Evolutionary conservation across 2,888 invertebrate genomes (phyloP), one percentile per base, ranked within the genome.

Genomic region (Gandaritis pyraliata): DNA sequence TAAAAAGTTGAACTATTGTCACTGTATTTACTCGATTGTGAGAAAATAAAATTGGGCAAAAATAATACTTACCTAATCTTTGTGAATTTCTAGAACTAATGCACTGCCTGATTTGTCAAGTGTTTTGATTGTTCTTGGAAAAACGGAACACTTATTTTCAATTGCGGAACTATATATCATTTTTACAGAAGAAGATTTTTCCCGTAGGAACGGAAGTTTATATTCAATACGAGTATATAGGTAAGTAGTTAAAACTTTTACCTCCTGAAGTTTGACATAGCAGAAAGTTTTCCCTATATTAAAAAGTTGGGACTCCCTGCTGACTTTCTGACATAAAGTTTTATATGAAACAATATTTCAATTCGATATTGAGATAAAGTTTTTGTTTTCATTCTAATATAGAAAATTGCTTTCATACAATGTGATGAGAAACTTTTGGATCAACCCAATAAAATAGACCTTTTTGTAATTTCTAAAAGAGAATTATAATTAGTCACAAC

Each of bases 291-390:
- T 33, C 18, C 33, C 18, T 54, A 36, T 46, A 54, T 18, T 45
- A 46, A 54, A 46, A 54, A 46, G 53, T 54, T 54, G 33, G 33
- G 16, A 12, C 29, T 54, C 53, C 45, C 53, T 15, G 8, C 39
- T 36, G 53, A 33, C 53, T 50, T 23, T 39, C 23, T 49, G 36
- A 49, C 12, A 16, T n/a, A 46, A 33, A 29, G 23, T 46, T 23
- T 29, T 46, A 23, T 29, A n/a, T 23, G 16, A 16, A 43, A 43
- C 43, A 43, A 43, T 43, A 43, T 43, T 43, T 43, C 43, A 10
- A 43, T 43, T 43, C 11, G 4, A 43, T 16, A 43, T 23, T 46
- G n/a, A 23, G n/a, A 15, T 13, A 30, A 47, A 30, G 47, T 47
- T 48, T 48, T 48, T 11, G 15, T 41, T 41, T 41, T 15, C 7